A percentile compares a stretch with the other conserved stretches of the same genome.
Conservation (phyloP, 2,888 invertebrate genomes). For the Callosobruchus maculatus region DNA sequence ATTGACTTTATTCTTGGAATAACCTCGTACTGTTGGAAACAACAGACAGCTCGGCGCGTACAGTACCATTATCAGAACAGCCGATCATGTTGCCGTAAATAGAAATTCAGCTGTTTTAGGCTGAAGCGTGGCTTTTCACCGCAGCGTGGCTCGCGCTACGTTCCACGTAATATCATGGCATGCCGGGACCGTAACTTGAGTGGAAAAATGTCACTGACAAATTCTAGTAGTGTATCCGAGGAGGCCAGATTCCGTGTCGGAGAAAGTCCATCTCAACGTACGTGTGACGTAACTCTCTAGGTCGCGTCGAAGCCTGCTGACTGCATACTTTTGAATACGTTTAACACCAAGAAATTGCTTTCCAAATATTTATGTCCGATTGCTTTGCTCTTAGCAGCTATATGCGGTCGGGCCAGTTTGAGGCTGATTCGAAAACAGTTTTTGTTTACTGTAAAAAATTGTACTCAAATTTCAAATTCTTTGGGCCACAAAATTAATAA, state of each 20-base stretch:
- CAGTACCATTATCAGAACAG: conserved; percentile 34
- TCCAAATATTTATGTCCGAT: background rate
- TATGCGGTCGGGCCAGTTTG: background rate
- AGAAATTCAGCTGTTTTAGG: conserved; percentile 31
- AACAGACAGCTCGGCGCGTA: conserved; percentile 44
- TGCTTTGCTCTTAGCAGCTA: background rate
- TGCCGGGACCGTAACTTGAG: background rate
- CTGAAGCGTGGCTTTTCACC: background rate
- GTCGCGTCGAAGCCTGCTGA: background rate
- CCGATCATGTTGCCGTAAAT: conserved; percentile 43
- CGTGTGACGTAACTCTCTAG: background rate
- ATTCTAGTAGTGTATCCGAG: background rate
- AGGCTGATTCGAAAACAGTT: background rate
- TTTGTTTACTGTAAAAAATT: too few relatives aligned
- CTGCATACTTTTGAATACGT: background rate
- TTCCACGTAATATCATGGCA: background rate
- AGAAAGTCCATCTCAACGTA: background rate
- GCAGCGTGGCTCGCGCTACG: background rate
- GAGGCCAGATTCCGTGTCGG: background rate
- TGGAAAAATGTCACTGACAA: background rate
- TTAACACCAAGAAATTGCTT: background rate
- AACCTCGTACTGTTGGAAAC: conserved; percentile 1
- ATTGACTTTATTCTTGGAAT: background rate
- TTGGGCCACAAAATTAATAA: too few relatives aligned
- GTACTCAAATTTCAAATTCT: too few relatives aligned